These are phyloP conservation scores for Podabrus alpinus DNA, from an alignment of 2,888 invertebrate genomes.

Conservation along the genomic window DNA sequence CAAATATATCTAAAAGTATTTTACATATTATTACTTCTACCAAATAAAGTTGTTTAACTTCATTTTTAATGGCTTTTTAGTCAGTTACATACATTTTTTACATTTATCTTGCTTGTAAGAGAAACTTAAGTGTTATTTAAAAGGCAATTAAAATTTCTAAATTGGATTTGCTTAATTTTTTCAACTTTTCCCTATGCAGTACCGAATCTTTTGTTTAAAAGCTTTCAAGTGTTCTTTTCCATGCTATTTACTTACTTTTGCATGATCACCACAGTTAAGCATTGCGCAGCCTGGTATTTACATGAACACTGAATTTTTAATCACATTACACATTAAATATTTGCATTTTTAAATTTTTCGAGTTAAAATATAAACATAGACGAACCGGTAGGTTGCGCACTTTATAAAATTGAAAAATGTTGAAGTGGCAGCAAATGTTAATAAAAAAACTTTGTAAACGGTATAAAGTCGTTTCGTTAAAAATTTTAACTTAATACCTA, in stretches of 20 bases:
- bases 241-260: background rate
- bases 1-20: background rate
- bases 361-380: background rate
- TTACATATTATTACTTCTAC: background rate
- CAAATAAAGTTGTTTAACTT: background rate
- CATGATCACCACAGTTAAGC: background rate
- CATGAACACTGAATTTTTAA: background rate
- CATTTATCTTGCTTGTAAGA: background rate
- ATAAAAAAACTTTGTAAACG: background rate
- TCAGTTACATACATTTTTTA: background rate
- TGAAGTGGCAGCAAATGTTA: background rate
- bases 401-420: background rate
- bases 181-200: background rate
- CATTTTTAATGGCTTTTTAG: background rate
- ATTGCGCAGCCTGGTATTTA: background rate
- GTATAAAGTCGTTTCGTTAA: background rate
- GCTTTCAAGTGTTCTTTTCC: background rate
- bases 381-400: background rate
- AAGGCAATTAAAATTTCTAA: background rate
- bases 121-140: background rate
- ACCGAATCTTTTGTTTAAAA: too few relatives aligned
- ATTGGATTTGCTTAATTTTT: background rate
- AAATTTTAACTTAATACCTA: background rate
- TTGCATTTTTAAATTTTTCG: background rate
- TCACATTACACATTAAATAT: background rate